Percentiles rank a stretch among this genome's conserved stretches.
phyloP scores from a whole-genome alignment of 2,797 vertebrate genomes.

The Bufotes viridis region DNA sequence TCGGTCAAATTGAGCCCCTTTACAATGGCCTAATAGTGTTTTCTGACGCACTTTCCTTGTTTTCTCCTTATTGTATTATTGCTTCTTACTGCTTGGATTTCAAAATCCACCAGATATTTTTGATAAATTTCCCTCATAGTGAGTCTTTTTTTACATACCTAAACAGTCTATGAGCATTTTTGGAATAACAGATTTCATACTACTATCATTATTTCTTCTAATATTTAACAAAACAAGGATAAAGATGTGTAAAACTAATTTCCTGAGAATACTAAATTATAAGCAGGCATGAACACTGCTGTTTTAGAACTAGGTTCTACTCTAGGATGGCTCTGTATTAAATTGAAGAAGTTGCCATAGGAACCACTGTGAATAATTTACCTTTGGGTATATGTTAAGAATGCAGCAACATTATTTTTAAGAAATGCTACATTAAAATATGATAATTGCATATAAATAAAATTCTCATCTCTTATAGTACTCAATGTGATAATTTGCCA shows the following conservation, averaged over 20 bases:
- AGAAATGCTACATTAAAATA: constrained; percentile 10
- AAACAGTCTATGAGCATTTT: not conserved
- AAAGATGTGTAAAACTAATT: not conserved
- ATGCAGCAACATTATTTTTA: not conserved
- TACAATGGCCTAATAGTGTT: not conserved
- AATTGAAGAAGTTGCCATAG: not conserved
- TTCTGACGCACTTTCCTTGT: not conserved
- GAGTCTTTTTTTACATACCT: not conserved
- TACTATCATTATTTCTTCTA: not conserved
- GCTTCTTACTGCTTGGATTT: not conserved
- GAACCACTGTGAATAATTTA: not conserved
- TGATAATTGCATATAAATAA: constrained; percentile 21
- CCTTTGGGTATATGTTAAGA: constrained; percentile 18
- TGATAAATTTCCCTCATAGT: not conserved
- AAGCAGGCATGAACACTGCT: not conserved
- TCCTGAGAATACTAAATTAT: not conserved
- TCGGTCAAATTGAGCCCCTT: too few species aligned
- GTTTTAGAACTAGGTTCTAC: not conserved
- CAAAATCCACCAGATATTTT: not conserved
- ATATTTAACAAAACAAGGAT: not conserved
- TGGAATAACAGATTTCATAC: not conserved
- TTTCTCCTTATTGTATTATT: not conserved
- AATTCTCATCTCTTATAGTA: not conserved
- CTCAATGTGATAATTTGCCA: constrained; percentile 8
- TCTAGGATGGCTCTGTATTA: not conserved